Evolutionary conservation across 2,113 vertebrate species (phyloP), one percentile per base, ranked within the genome.

Genomic region (Sardina pilchardus): DNA sequence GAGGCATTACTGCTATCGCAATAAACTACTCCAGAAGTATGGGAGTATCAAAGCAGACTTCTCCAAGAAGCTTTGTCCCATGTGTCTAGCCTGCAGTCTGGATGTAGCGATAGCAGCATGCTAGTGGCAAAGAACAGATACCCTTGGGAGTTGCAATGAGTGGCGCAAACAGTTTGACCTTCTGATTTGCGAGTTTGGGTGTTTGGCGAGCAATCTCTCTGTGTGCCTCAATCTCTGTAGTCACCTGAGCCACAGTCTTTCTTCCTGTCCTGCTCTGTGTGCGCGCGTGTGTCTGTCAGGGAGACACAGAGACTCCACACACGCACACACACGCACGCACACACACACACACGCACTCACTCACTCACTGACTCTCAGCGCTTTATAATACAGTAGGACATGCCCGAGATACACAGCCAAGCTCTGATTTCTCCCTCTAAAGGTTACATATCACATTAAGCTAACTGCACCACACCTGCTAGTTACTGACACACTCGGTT

Each of bases 381-480:
- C 43, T 42, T 87, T 86, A 87, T 59, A 83, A 81, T 43, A 80
- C 47, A 63, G 19, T 34, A 78, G 59, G 14, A 45, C 84, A 75
- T 82, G 63, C 39, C 84, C 16, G 19, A 45, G 82, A 59, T 82
- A 56, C 83, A 50, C 30, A 47, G 30, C 24, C 42, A 59, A 43
- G 85, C 80, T 89, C 88, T 86, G 83, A 87, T 88, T 88, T 88
- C 90, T 87, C 56, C 82, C 82, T 82, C 80, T 89, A 90, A 86
- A 90, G 86, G 85, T 87, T 88, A 87, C 84, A 42, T 82, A 86
- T 81, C 84, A 75, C 21, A 4, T 82, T 81, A 83, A 85, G 44
- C 83, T 83, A 81, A 81, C 86, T 47, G 4, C 71, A 44, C 71
- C 30, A 12, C 71, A 78, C 43, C 85, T 6, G 26, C 63, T n/a